Conservation (phyloP, 92 coral and sea anemone species). For the Umimayanthus chanpuru region DNA sequence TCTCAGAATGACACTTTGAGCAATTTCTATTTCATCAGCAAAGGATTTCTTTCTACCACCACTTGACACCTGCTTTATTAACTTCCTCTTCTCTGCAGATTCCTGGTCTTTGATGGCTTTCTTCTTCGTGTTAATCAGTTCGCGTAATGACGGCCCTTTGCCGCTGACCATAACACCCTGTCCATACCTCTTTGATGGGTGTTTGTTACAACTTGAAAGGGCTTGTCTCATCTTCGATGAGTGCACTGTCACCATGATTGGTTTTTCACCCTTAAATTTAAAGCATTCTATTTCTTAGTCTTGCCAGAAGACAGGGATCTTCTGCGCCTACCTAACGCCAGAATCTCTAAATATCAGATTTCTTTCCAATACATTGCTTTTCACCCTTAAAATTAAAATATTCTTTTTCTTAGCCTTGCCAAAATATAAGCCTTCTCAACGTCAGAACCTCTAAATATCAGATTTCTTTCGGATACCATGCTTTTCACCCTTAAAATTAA, state of each 20-base stretch:
- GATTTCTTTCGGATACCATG: too few species aligned
- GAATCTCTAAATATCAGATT: too few species aligned
- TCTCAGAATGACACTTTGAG: constrained; percentile 5
- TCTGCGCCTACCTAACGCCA: too few species aligned
- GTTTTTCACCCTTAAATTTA: not conserved
- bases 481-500: too few species aligned
- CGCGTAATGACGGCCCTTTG: constrained; percentile 4
- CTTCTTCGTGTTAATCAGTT: constrained; percentile 26
- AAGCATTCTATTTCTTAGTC: not conserved
- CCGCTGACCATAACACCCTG: constrained; percentile 39
- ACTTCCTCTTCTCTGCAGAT: constrained; percentile 12
- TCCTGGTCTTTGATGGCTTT: not conserved
- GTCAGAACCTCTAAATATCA: too few species aligned
- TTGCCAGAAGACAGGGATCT: too few species aligned
- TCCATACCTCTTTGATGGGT: constrained; percentile 9
- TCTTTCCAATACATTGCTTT: too few species aligned
- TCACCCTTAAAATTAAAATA: too few species aligned
- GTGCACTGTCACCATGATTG: not conserved
- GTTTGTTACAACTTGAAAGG: not conserved
- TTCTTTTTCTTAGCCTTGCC: too few species aligned
- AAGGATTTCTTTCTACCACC: constrained; percentile 18
- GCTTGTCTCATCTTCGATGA: not conserved
- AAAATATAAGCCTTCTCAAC: too few species aligned
- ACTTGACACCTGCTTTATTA: not conserved
- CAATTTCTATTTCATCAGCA: constrained; percentile 25